These are phyloP conservation scores for Hafferia zeledoni DNA, from an alignment of 2,797 vertebrate species.

Conservation along the genomic window DNA sequence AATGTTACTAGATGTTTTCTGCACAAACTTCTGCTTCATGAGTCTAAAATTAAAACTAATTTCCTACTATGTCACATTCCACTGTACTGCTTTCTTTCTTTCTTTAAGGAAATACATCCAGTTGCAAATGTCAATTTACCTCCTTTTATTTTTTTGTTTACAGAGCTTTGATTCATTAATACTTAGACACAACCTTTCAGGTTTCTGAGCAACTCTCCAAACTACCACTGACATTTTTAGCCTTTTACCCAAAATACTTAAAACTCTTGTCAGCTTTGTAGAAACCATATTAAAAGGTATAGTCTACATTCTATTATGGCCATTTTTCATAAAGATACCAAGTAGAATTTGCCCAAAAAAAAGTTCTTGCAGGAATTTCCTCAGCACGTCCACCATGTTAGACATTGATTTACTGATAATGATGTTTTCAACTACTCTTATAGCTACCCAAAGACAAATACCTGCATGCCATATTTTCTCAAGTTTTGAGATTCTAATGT, in stretches of 20 bases:
- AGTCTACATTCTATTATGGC: not conserved
- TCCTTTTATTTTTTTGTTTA: not conserved
- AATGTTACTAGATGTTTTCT: not conserved
- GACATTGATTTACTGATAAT: not conserved
- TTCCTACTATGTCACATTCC: not conserved
- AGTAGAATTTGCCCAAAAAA: not conserved
- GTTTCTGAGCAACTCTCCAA: not conserved
- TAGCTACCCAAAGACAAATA: not conserved
- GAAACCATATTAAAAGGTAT: not conserved
- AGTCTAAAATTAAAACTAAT: not conserved
- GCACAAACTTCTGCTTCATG: not conserved
- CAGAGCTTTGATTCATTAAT: not conserved
- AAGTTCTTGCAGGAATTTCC: not conserved
- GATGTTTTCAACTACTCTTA: not conserved
- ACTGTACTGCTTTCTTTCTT: not conserved
- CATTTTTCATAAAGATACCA: not conserved
- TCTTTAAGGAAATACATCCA: not conserved
- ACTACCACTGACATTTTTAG: not conserved
- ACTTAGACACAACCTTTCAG: not conserved
- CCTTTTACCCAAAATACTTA: not conserved
- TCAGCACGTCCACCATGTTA: not conserved
- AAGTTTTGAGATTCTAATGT: not conserved
- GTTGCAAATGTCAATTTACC: not conserved
- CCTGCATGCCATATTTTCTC: not conserved
- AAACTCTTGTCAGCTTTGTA: not conserved